Evolutionary conservation across 1,140 invertebrate genomes (phyloP).

Genomic region (Drosophila carrolli): DNA sequence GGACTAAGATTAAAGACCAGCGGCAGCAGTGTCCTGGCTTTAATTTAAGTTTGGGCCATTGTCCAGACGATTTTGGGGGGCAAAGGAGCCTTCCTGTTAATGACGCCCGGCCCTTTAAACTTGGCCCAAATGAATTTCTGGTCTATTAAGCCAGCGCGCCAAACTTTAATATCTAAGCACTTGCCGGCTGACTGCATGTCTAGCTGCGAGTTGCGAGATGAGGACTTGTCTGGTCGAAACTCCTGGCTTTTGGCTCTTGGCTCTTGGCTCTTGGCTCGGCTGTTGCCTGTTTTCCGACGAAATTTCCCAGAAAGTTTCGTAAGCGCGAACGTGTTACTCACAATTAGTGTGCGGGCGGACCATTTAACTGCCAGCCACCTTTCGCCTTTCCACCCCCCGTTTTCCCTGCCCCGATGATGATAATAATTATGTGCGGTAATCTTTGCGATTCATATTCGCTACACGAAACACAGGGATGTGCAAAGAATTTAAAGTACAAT

Average conservation of each 20-base stretch:
- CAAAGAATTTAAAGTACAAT: constrained; percentile 15
- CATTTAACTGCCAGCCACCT: constrained; percentile 65
- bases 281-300: constrained; percentile 31
- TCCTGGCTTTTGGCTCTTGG: constrained; percentile 20
- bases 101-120: constrained; percentile 71
- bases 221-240: constrained; percentile 51
- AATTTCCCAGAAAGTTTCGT: constrained; percentile 74
- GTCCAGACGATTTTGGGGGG: constrained; percentile 4
- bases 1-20: constrained; percentile 57
- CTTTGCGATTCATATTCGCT: constrained; percentile 63
- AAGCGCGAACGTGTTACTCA: constrained; percentile 78
- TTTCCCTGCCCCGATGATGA: constrained; percentile 42
- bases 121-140: constrained; percentile 66
- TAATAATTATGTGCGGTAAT: constrained; percentile 75
- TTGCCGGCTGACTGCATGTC: constrained; percentile 55
- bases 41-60: constrained; percentile 45
- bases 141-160: constrained; percentile 66
- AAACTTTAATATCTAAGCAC: constrained; percentile 79
- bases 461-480: constrained; percentile 11
- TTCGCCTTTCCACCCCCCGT: not conserved
- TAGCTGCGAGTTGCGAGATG: constrained; percentile 35
- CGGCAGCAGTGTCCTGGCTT: constrained; percentile 29
- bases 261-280: constrained; percentile 4
- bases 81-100: constrained; percentile 44
- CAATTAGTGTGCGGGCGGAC: constrained; percentile 68